Evolutionary conservation across 2,888 invertebrate species (phyloP).

Genomic region (Cephalotes varians): DNA sequence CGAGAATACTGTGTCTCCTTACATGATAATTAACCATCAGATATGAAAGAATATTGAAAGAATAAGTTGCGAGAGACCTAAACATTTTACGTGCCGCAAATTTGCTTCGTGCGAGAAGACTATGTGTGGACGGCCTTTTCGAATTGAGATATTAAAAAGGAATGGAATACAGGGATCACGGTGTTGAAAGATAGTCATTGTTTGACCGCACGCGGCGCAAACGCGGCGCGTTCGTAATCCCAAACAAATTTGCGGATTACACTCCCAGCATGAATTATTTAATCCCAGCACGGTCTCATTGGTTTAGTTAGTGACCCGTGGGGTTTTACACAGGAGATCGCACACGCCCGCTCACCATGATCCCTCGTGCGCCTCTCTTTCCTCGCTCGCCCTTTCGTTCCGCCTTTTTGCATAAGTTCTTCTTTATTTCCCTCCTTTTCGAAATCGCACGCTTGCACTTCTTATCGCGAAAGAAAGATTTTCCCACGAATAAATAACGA

Average conservation of each 20-base stretch:
- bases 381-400: constrained; percentile 45
- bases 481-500: neutral
- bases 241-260: constrained; percentile 85
- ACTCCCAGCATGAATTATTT: constrained; percentile 84
- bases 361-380: constrained; percentile 56
- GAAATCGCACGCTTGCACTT: neutral
- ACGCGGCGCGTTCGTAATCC: constrained; percentile 80
- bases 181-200: constrained; percentile 79
- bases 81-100: neutral
- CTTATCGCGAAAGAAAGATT: neutral
- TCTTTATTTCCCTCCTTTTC: constrained; percentile 1
- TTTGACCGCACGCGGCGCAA: constrained; percentile 81
- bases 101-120: neutral
- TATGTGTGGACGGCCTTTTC: constrained; percentile 31
- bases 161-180: constrained; percentile 54
- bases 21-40: neutral
- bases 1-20: neutral
- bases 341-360: constrained; percentile 75
- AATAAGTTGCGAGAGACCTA: neutral
- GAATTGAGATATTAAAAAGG: constrained; percentile 73
- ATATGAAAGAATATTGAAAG: neutral
- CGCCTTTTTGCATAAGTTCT: constrained; percentile 25
- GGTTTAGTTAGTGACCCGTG: constrained; percentile 81
- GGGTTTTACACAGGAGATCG: constrained; percentile 76
- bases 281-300: constrained; percentile 82